Evolutionary conservation across 1,140 invertebrate genomes (phyloP), one percentile per base, ranked within the genome.

Genomic region (Brachionus paranguensis): DNA sequence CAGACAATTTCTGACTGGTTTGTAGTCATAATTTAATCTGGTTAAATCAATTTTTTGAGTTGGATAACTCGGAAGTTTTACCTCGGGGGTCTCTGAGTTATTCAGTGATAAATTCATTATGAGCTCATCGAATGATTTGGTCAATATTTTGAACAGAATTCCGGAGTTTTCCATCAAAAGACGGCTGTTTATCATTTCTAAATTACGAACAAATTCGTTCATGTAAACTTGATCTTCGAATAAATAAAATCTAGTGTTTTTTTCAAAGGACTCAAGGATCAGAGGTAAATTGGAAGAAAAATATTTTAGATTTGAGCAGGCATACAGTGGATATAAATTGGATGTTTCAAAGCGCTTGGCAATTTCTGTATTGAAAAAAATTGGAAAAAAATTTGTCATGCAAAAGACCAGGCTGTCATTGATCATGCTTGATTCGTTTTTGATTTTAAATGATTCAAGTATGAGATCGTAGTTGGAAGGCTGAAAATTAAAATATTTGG

Each of bases 211-310:
- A 17, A 50, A 47, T 27, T 76, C 72, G 17, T 50, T 47, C 5
- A 76, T 10, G n/a, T 76, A 76, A 27, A 76, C 5, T 50, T 47
- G 45, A 50, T 76, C 72, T 76, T 76, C 72, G 45, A 50, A 50
- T 29, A 76, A 76, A 50, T 29, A 76, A 14, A 29, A 50, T 12
- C 27, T 50, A 1, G 33, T 14, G 27, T 76, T 76, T 50, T 24
- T 14, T 24, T 76, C 72, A 50, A 76, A 76, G 5, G 20, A 76
- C 20, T 76, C 45, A 11, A 76, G 20, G 2, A 76, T 27, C 12
- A 11, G 2, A 10, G 12, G 6, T 10, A 76, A 76, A 27, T 76
- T 76, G 11, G 20, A 10, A 27, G 17, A 50, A n/a, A 76, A 76
- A 27, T 76, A 76, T 29, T 76, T 76, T 14, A 47, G 20, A 47